Evolutionary conservation across 2,113 vertebrate species (phyloP).

Genomic region (Odobenus rosmarus): DNA sequence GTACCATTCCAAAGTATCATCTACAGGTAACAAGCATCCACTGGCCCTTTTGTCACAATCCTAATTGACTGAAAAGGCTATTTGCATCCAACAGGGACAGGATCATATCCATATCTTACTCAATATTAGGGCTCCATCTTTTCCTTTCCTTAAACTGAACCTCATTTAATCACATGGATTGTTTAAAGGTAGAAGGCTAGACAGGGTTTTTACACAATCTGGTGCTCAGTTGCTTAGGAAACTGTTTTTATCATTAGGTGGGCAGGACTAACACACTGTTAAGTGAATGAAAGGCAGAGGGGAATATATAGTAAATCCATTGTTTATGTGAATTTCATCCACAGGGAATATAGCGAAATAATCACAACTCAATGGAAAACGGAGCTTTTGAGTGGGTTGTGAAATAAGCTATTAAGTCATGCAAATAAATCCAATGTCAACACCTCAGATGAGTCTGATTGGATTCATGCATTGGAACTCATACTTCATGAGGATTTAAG

Average conservation of each 20-base stretch:
- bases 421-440: conserved; percentile 21
- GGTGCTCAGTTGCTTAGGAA: not conserved
- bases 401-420: conserved; percentile 48
- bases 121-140: not conserved
- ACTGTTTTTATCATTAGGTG: not conserved
- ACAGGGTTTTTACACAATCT: not conserved
- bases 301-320: not conserved
- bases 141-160: not conserved
- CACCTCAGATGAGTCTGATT: not conserved
- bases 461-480: not conserved
- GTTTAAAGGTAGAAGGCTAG: not conserved
- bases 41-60: not conserved
- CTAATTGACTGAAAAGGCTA: not conserved
- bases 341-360: conserved; percentile 41
- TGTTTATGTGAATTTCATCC: conserved; percentile 35
- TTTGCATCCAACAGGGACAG: not conserved
- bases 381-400: not conserved
- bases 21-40: not conserved
- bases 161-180: not conserved
- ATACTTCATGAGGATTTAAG: conserved; percentile 27
- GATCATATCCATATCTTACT: not conserved
- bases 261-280: not conserved
- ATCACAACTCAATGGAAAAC: conserved; percentile 44
- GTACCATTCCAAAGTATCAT: not conserved
- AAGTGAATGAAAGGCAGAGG: conserved; percentile 24